Evolutionary conservation across 92 coral and sea anemone genomes (phyloP).

Genomic region (Porites cylindrica): DNA sequence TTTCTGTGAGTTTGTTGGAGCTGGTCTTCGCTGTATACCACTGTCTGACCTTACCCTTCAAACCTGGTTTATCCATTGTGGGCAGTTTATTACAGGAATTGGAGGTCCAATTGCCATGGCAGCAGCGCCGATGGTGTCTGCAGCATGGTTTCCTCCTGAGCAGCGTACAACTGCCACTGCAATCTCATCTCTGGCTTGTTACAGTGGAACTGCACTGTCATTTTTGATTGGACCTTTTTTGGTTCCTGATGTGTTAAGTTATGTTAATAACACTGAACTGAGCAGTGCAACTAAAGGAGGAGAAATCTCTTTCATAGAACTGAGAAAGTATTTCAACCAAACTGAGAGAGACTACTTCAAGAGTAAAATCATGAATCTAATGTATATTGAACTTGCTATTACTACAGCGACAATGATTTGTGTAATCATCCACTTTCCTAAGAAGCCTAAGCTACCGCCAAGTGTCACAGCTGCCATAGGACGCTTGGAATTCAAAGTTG

Average conservation of each 20-base stretch:
- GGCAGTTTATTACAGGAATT: slow-evolving; percentile 93
- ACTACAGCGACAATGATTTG: slow-evolving; percentile 68
- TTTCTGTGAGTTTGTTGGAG: slow-evolving; percentile 82
- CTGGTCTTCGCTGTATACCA: slow-evolving; percentile 91
- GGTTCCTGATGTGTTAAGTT: slow-evolving; percentile 74
- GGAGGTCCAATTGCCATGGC: slow-evolving; percentile 99
- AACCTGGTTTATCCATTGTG: slow-evolving; percentile 84
- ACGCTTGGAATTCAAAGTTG: slow-evolving; percentile 85
- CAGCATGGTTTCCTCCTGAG: slow-evolving; percentile 99
- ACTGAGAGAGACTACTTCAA: slow-evolving; percentile 60
- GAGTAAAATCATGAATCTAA: slow-evolving; percentile 72
- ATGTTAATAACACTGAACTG: slow-evolving; percentile 7
- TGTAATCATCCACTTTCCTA: slow-evolving; percentile 85
- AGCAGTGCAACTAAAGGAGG: background rate
- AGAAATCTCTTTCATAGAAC: slow-evolving; percentile 2
- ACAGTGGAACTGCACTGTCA: slow-evolving; percentile 92
- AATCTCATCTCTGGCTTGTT: slow-evolving; percentile 89
- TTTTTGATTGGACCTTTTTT: slow-evolving; percentile 88
- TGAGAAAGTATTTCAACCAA: slow-evolving; percentile 63
- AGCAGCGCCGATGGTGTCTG: slow-evolving; percentile 93
- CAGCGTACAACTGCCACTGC: slow-evolving; percentile 99
- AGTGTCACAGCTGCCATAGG: slow-evolving; percentile 97
- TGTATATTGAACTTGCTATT: slow-evolving; percentile 86
- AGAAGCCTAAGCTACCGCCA: slow-evolving; percentile 88
- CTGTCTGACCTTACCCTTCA: slow-evolving; percentile 28